These are phyloP conservation scores for Craseonycteris thonglongyai DNA, from an alignment of 2,113 vertebrate species.

Conservation along the genomic window DNA sequence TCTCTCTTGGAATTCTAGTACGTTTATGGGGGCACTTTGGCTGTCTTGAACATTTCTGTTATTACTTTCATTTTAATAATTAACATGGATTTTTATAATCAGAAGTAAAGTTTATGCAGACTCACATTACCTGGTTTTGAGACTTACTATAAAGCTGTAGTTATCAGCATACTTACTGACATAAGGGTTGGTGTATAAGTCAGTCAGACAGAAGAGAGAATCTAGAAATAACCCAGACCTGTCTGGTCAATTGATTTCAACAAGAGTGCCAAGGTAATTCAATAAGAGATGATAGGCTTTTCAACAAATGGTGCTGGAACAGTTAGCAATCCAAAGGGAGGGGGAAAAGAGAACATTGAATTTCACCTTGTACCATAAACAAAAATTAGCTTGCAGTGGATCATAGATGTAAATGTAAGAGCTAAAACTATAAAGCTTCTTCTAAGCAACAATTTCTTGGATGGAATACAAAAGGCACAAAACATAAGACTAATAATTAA, in stretches of 20 bases:
- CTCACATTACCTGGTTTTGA: neutral
- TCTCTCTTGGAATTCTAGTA: neutral
- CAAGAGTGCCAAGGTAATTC: constrained; percentile 21
- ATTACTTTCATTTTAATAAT: neutral
- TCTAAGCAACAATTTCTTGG: constrained; percentile 19
- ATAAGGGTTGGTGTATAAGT: neutral
- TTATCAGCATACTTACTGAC: neutral
- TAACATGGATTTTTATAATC: neutral
- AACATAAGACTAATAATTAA: neutral
- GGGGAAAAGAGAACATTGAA: neutral
- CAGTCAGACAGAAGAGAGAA: neutral
- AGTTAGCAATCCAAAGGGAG: neutral
- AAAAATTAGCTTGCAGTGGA: constrained; percentile 33
- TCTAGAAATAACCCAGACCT: neutral
- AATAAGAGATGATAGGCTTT: neutral
- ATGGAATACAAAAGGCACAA: neutral
- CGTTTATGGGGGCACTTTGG: neutral
- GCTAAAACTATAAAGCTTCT: neutral
- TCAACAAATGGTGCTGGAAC: neutral
- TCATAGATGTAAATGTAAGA: neutral
- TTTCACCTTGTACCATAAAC: constrained; percentile 35
- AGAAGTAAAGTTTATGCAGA: neutral
- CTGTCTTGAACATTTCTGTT: neutral
- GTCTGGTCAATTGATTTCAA: neutral
- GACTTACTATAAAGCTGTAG: neutral